Conservation (phyloP, 2,113 vertebrate species). For the Lutjanus erythropterus region DNA sequence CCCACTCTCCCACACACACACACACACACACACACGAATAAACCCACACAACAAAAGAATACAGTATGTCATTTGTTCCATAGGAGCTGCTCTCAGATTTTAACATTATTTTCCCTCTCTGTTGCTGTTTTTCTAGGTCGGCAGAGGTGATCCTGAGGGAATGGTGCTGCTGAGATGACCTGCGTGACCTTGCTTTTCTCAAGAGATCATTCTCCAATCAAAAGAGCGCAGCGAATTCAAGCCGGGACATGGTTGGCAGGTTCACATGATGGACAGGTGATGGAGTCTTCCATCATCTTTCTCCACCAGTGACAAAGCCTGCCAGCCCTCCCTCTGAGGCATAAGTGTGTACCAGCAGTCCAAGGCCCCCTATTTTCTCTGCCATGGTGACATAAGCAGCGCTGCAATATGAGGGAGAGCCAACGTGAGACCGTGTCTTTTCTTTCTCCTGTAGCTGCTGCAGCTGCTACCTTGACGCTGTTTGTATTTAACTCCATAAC, state of each 20-base stretch:
- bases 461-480: slow-evolving; percentile 52
- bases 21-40: slow-evolving; percentile 54
- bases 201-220: slow-evolving; percentile 71
- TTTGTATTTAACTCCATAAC: slow-evolving; percentile 51
- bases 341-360: slow-evolving; percentile 68
- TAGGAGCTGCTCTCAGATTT: slow-evolving; percentile 38
- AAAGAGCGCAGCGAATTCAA: slow-evolving; percentile 46
- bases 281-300: slow-evolving; percentile 73
- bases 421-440: slow-evolving; percentile 65
- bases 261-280: slow-evolving; percentile 81
- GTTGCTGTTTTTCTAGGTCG: slow-evolving; percentile 68
- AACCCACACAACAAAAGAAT: slow-evolving; percentile 63
- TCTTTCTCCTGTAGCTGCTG: slow-evolving; percentile 82
- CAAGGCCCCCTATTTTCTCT: slow-evolving; percentile 84
- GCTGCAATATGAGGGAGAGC: slow-evolving; percentile 83
- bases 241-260: slow-evolving; percentile 67
- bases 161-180: slow-evolving; percentile 81
- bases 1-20: slow-evolving; percentile 66
- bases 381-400: slow-evolving; percentile 99
- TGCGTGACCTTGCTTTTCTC: slow-evolving; percentile 64
- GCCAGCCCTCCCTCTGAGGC: slow-evolving; percentile 59
- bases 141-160: slow-evolving; percentile 46
- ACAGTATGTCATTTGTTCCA: slow-evolving; percentile 50
- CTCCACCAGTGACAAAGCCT: slow-evolving; percentile 77
- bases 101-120: slow-evolving; percentile 33